Evolutionary conservation across 2,797 vertebrate genomes (phyloP), one percentile per base, ranked within the genome.

Genomic region (Lithobates sylvaticus): DNA sequence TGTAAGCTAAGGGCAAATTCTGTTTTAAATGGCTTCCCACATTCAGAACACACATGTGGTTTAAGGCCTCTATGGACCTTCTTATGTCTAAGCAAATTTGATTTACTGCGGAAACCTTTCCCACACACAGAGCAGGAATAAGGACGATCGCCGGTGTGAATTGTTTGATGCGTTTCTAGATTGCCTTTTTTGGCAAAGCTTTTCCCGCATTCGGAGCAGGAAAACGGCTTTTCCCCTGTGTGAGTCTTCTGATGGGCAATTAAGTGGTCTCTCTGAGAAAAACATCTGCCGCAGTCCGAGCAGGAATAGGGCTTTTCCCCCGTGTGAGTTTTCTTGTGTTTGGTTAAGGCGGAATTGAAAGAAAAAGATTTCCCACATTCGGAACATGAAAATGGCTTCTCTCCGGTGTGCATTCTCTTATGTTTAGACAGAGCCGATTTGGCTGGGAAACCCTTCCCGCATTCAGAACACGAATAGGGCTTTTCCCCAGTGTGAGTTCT

Each of bases 321-420:
- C 34, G 42, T 69, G 36, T 86, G 87, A 81, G 69, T 81, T 15
- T 68, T 78, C 64, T 86, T 72, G 36, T 85, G 82, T 34, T 36
- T 44, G 9, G 69, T 29, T 15, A 88, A 58, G 12, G 72, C 71
- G 0, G 65, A 72, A 6, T 70, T 77, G 7, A 71, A 34, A 7
- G 54, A 80, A n/a, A 89, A 89, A 0, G 39, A 68, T 67, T 88
- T 86, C 23, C 70, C 70, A 12, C 70, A 72, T 72, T 72, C 70
- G 5, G 70, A 72, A 32, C 70, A 72, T 1, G 34, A 21, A 42
- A 36, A 72, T 2, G 70, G 70, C 70, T 72, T 72, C 70, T 72
- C 70, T 9, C 70, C 70, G 4, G 70, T 42, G 34, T 72, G 70
- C 15, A 26, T 23, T 42, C 70, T 72, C 34, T 36, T 29, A 34